Conservation (phyloP, 2,113 vertebrate genomes). For the Spermophilus dauricus region DNA sequence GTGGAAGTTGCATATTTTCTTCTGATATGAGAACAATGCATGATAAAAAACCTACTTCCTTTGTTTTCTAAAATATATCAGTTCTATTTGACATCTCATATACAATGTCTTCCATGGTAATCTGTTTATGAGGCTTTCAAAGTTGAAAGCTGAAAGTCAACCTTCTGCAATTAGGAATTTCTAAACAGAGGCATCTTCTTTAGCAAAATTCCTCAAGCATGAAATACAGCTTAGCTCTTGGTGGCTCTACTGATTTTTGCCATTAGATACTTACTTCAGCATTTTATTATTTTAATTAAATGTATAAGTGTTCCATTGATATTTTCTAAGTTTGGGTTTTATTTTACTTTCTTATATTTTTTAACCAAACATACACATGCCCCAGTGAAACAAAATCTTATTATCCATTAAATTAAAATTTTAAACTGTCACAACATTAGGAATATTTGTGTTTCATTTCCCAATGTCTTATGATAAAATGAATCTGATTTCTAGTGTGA, state of each 20-base stretch:
- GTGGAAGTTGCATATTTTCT: conserved; percentile 52
- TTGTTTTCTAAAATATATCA: background rate
- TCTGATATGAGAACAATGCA: background rate
- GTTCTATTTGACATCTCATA: background rate
- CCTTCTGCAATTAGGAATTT: background rate
- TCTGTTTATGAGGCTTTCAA: background rate
- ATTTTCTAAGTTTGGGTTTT: background rate
- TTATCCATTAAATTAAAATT: background rate
- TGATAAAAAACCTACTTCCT: background rate
- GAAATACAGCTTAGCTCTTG: background rate
- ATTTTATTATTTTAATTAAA: conserved; percentile 16
- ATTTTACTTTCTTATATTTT: conserved; percentile 24
- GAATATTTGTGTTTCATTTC: background rate
- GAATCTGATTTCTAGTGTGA: conserved; percentile 3
- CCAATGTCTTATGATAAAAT: background rate
- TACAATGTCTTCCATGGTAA: background rate
- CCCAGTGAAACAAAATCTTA: background rate
- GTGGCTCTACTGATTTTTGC: background rate
- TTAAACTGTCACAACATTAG: background rate
- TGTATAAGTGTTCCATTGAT: background rate
- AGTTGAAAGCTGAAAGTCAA: background rate
- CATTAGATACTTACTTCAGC: background rate
- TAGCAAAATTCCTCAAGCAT: background rate
- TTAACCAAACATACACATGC: background rate
- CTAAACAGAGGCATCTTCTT: background rate